Evolutionary conservation across 2,113 vertebrate species (phyloP), one percentile per base, ranked within the genome.

Genomic region (Istiophorus platypterus): DNA sequence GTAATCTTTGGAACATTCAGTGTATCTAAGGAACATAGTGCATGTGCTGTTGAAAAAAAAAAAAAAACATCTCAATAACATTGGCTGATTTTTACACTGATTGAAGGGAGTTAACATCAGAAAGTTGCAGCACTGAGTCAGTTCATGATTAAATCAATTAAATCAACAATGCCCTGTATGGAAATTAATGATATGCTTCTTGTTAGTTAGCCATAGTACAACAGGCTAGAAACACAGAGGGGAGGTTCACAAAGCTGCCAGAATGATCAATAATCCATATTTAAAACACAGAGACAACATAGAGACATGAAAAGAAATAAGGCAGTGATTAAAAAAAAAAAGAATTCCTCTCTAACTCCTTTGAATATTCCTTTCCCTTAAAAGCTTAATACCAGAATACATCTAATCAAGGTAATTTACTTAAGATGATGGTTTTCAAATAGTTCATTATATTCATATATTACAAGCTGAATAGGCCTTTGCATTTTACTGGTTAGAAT

Each of bases 231-330:
- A 65, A 85, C 52, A 63, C 61, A 72, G n/a, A 42, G n/a, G 51
- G 54, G 59, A 82, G 54, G 61, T 73, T 68, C 56, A 78, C 64
- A 37, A 88, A 92, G 88, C 92, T 93, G 92, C 90, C 89, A 37
- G 49, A 80, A 81, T 67, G 70, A 89, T 63, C 45, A 69, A 63
- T 73, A 57, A 61, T 82, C 79, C 63, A 81, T 74, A 66, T 59
- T 76, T 11, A 47, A 5, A 56, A 84, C 41, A 89, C 12, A 52
- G 34, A 84, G 13, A 78, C 3, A 52, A 78, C 42, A 65, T n/a
- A 20, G 52, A 82, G 47, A 78, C 39, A 64, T 24, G 4, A 34
- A 82, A 64, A 78, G 58, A 72, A 81, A 64, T 77, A 88, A 91
- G 81, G 89, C 82, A 86, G 88, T 84, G 70, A 79, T 71, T 59